Evolutionary conservation across 2,888 invertebrate genomes (phyloP).

Genomic region (Flexamia atlantica): DNA sequence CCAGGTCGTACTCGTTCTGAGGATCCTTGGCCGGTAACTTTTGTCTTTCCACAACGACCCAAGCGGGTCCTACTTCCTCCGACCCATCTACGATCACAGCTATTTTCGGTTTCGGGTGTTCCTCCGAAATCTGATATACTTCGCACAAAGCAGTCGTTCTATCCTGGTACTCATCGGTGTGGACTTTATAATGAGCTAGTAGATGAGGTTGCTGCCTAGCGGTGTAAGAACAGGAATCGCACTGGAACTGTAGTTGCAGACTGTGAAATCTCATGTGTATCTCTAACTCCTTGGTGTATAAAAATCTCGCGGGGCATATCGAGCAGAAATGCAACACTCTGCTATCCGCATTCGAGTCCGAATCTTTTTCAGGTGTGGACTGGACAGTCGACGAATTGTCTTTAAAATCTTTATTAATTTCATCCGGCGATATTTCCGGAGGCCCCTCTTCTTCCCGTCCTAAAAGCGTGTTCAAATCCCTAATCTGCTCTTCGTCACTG

Average conservation of each 20-base stretch:
- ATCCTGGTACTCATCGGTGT: slow-evolving; percentile 88
- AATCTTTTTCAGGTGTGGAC: slow-evolving; percentile 57
- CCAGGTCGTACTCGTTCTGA: slow-evolving; percentile 70
- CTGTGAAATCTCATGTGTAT: slow-evolving; percentile 86
- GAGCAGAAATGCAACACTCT: slow-evolving; percentile 84
- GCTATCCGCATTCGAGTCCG: slow-evolving; percentile 71
- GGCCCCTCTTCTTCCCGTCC: slow-evolving; percentile 63
- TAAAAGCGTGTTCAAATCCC: slow-evolving; percentile 70
- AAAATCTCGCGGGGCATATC: slow-evolving; percentile 90
- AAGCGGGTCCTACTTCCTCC: slow-evolving; percentile 71
- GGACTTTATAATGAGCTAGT: slow-evolving; percentile 82
- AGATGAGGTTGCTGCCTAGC: slow-evolving; percentile 84
- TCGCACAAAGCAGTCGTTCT: slow-evolving; percentile 84
- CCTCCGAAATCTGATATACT: slow-evolving; percentile 81
- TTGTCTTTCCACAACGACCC: slow-evolving; percentile 72
- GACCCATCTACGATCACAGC: slow-evolving; percentile 75
- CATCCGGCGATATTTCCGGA: slow-evolving; percentile 61
- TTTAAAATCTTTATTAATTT: slow-evolving; percentile 63
- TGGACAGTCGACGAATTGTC: slow-evolving; percentile 15
- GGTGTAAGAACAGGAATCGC: slow-evolving; percentile 87
- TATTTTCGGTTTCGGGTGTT: slow-evolving; percentile 81
- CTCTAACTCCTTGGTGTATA: slow-evolving; percentile 85
- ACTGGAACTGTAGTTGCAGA: slow-evolving; percentile 81
- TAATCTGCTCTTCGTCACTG: slow-evolving; percentile 83
- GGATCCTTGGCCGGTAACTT: slow-evolving; percentile 64